Percentiles rank a stretch among this genome's conserved stretches.
phyloP scores from a whole-genome alignment of 2,797 vertebrate genomes.

The Enteromius radiatus region DNA sequence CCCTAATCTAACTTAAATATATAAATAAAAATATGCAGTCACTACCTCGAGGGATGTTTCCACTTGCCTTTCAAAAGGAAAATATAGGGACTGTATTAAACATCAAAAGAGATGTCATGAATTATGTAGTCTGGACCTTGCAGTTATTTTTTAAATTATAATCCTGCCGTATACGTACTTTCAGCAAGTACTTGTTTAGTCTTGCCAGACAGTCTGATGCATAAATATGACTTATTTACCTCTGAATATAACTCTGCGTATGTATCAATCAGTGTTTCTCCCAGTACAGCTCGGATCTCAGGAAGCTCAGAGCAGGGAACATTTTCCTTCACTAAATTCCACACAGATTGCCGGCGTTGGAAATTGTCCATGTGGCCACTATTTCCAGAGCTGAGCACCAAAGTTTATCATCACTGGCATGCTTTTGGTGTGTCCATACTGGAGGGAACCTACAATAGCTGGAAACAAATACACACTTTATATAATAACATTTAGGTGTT shows the following conservation, averaged over 20 bases:
- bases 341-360: constrained; percentile 73
- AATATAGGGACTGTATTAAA: neutral
- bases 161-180: neutral
- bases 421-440: neutral
- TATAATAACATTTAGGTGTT: neutral
- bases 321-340: constrained; percentile 80
- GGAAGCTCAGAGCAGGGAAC: constrained; percentile 73
- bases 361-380: constrained; percentile 60
- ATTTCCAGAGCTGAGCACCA: neutral
- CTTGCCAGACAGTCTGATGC: neutral
- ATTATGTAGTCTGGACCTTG: neutral
- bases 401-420: neutral
- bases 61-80: neutral
- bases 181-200: neutral
- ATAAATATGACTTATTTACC: constrained; percentile 71
- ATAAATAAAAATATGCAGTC: neutral
- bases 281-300: constrained; percentile 80
- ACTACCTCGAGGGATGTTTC: neutral
- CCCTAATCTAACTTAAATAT: neutral
- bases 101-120: neutral
- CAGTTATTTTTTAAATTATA: neutral
- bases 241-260: constrained; percentile 82
- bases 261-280: constrained; percentile 78
- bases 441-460: neutral
- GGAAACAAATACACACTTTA: neutral